phyloP scores from a whole-genome alignment of 2,113 vertebrate species.

The Pipra filicauda region DNA sequence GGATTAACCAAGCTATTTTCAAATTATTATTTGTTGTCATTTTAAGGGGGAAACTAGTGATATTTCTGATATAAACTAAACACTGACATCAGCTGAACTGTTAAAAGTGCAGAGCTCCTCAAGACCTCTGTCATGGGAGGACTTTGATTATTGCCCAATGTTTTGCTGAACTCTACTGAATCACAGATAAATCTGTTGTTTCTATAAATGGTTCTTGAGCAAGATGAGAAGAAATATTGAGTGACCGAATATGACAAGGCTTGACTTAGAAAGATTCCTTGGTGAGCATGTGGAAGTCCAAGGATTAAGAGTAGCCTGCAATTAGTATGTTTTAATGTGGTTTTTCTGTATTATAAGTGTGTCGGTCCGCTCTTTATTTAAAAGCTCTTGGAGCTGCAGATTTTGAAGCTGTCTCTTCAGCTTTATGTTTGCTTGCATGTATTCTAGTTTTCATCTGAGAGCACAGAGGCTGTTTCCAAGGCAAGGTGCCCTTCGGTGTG shows the following conservation, averaged over 20 bases:
- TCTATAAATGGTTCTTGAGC: background rate
- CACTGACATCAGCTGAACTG: background rate
- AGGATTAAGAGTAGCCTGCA: background rate
- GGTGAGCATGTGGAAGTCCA: background rate
- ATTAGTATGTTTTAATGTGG: background rate
- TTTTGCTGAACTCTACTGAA: background rate
- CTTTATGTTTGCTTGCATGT: background rate
- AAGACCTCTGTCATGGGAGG: background rate
- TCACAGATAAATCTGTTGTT: background rate
- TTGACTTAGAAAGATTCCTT: background rate
- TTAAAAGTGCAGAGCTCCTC: background rate
- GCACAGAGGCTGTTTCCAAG: background rate
- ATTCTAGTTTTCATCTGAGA: conserved; percentile 4
- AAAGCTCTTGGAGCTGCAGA: background rate
- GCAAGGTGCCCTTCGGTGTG: conserved; percentile 52
- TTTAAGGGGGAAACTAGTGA: background rate
- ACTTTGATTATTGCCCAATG: background rate
- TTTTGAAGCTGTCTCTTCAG: background rate
- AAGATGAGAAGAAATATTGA: conserved; percentile 6
- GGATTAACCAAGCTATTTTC: background rate
- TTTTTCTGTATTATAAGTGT: background rate
- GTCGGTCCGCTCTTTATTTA: background rate
- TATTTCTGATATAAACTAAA: background rate
- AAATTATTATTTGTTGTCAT: background rate
- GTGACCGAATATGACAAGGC: background rate